These are phyloP conservation scores for Nesometra sesokonis DNA, from an alignment of 35 echinoderm and acorn worm species.

Conservation along the genomic window DNA sequence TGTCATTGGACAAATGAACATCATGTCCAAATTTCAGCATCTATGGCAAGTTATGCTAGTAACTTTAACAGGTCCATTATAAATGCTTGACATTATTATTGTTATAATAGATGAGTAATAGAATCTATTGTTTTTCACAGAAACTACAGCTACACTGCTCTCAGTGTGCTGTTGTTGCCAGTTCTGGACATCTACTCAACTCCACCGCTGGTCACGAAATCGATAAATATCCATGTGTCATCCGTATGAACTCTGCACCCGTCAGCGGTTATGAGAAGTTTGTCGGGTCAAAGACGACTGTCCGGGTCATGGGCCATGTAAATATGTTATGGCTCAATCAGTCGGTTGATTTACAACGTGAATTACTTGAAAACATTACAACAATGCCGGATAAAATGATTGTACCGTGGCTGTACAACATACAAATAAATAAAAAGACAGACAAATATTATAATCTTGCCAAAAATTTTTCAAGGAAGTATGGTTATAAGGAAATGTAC, in stretches of 20 bases:
- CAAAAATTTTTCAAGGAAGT: slow-evolving; percentile 18
- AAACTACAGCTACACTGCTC: slow-evolving; percentile 21
- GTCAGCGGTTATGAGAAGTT: slow-evolving; percentile 26
- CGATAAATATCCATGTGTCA: slow-evolving; percentile 26
- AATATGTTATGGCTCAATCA: slow-evolving; percentile 42
- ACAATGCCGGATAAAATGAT: slow-evolving; percentile 19
- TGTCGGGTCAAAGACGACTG: slow-evolving; percentile 33
- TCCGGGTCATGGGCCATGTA: slow-evolving; percentile 32
- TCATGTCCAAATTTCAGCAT: no score
- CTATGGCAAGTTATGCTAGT: no score
- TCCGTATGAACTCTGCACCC: slow-evolving; percentile 44
- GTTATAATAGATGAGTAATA: no score
- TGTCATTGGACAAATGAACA: no score
- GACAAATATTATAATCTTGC: slow-evolving; percentile 32
- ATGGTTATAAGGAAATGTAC: slow-evolving; percentile 18
- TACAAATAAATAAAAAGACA: neutral
- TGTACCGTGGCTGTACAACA: slow-evolving; percentile 27
- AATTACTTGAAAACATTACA: neutral
- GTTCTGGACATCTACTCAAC: slow-evolving; percentile 51
- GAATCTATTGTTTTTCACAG: slow-evolving; percentile 17
- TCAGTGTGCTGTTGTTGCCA: slow-evolving; percentile 38
- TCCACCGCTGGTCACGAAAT: slow-evolving; percentile 26
- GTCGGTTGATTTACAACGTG: slow-evolving; percentile 13
- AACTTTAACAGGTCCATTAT: no score
- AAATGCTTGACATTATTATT: no score